phyloP scores from a whole-genome alignment of 2,113 vertebrate species.

The Rhizomys pruinosus region DNA sequence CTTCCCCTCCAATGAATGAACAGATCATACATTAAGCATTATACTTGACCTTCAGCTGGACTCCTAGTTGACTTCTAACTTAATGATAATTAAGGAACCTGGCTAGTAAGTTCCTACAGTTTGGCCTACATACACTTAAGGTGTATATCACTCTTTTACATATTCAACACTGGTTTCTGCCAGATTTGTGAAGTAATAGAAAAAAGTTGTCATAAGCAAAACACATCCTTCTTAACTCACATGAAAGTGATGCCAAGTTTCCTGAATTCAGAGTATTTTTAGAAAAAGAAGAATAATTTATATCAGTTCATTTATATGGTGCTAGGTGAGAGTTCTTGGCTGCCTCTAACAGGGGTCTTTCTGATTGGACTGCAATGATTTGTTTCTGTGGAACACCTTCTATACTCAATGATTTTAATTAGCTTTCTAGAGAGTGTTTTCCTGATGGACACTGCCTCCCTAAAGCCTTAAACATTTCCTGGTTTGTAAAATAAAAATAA shows the following conservation, averaged over 20 bases:
- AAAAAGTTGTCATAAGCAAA: constrained; percentile 64
- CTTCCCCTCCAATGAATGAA: background rate
- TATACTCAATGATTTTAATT: constrained; percentile 66
- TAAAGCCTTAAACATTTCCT: constrained; percentile 56
- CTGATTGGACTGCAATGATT: constrained; percentile 61
- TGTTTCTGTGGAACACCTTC: constrained; percentile 63
- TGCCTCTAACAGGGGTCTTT: constrained; percentile 70
- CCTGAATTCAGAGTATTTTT: constrained; percentile 55
- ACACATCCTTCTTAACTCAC: constrained; percentile 75
- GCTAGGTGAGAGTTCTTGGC: constrained; percentile 69
- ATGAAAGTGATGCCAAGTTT: constrained; percentile 70
- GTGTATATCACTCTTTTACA: constrained; percentile 56
- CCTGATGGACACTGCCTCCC: constrained; percentile 56
- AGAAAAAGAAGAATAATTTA: constrained; percentile 72
- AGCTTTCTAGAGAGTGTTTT: constrained; percentile 71
- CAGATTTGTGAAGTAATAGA: constrained; percentile 72
- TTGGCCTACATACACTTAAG: constrained; percentile 59
- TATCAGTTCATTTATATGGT: constrained; percentile 60
- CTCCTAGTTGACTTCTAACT: constrained; percentile 63
- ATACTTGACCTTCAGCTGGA: background rate
- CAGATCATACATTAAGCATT: background rate
- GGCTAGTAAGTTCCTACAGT: constrained; percentile 51
- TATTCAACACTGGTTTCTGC: constrained; percentile 41
- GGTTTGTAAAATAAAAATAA: constrained; percentile 56
- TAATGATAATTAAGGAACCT: constrained; percentile 64